Conservation (phyloP, 1,140 invertebrate genomes). For the Drosophila pseudoananassae region DNA sequence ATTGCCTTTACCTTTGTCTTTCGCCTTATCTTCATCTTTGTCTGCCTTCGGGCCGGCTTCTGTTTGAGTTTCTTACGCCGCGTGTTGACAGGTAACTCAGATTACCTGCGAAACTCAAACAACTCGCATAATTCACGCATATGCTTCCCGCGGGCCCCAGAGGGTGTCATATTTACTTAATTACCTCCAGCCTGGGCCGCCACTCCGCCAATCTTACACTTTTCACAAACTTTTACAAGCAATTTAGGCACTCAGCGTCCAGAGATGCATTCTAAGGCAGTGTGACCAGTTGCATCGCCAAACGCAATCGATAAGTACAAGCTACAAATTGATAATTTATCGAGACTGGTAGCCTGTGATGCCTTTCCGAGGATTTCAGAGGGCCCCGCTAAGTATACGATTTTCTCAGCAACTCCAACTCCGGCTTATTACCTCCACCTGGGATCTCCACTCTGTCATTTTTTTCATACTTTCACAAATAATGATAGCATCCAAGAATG, state of each 20-base stretch:
- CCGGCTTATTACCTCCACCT: slow-evolving; percentile 3
- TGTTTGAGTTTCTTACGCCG: slow-evolving; percentile 54
- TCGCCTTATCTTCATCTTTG: not conserved
- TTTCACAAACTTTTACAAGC: no score
- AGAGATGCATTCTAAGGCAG: no score
- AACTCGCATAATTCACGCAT: slow-evolving; percentile 54
- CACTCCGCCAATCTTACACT: not conserved
- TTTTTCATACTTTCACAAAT: no score
- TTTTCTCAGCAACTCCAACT: not conserved
- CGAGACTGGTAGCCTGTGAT: no score
- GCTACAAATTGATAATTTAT: no score
- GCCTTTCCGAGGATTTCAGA: no score
- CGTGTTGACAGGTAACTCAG: slow-evolving; percentile 49
- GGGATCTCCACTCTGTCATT: not conserved
- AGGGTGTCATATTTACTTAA: slow-evolving; percentile 41
- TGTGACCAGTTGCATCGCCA: no score
- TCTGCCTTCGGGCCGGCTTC: slow-evolving; percentile 12
- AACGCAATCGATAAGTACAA: no score
- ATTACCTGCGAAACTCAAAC: slow-evolving; percentile 65
- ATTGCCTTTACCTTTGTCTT: not conserved
- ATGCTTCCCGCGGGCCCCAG: not conserved
- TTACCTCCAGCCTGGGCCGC: not conserved
- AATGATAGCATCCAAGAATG: no score
- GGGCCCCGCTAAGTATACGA: no score
- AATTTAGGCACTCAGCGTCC: no score